These are phyloP conservation scores for Leiothrix lutea DNA, from an alignment of 2,113 vertebrate species.

Conservation along the genomic window DNA sequence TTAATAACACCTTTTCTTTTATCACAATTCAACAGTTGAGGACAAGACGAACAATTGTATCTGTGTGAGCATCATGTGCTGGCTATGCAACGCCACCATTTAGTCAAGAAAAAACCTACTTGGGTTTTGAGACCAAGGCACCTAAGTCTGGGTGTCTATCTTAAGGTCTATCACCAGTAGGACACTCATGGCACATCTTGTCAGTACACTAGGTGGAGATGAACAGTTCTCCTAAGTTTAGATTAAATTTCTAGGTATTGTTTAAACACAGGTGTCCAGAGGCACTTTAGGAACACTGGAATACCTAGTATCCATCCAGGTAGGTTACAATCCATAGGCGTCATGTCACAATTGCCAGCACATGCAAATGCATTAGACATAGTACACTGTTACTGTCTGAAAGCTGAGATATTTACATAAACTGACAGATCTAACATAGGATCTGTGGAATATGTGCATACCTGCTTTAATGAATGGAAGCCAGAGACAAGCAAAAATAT, in stretches of 20 bases:
- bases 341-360: background rate
- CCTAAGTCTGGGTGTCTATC: background rate
- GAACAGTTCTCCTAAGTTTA: background rate
- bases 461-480: background rate
- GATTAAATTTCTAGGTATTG: background rate
- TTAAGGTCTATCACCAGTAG: background rate
- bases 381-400: background rate
- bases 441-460: accelerated
- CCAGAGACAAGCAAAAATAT: background rate
- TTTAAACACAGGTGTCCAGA: background rate
- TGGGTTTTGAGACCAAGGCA: background rate
- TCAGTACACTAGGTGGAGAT: background rate
- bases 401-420: background rate
- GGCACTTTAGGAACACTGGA: background rate
- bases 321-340: background rate
- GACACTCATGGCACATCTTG: background rate
- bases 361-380: background rate
- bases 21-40: background rate
- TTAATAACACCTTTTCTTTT: background rate
- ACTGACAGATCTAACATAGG: background rate
- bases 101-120: background rate
- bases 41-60: background rate
- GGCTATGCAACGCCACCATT: background rate
- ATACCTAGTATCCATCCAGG: background rate
- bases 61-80: background rate